These are phyloP conservation scores for Myopa testacea DNA, from an alignment of 2,888 invertebrate genomes.

Conservation along the genomic window DNA sequence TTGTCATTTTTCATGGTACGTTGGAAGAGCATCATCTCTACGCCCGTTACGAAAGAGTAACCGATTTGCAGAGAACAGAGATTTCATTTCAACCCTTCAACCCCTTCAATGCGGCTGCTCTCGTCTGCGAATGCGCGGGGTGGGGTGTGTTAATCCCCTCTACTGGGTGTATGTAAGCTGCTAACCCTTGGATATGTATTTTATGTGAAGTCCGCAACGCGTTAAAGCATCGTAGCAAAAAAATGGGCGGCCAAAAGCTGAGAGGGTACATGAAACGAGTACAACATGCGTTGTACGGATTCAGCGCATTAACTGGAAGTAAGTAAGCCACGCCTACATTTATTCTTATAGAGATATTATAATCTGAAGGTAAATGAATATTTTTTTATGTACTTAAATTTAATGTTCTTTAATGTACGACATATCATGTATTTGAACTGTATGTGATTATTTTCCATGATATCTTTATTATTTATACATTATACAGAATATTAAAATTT, in stretches of 20 bases:
- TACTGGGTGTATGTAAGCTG: not conserved
- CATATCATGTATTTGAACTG: too few species aligned
- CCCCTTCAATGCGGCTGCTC: slow-evolving; percentile 38
- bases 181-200: not conserved
- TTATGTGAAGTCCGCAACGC: too few species aligned
- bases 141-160: not conserved
- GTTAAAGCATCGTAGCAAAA: too few species aligned
- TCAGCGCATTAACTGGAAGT: slow-evolving; percentile 10
- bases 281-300: not conserved
- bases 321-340: not conserved
- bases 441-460: too few species aligned
- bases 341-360: too few species aligned
- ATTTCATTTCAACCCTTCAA: slow-evolving; percentile 5
- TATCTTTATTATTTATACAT: too few species aligned
- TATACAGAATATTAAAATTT: too few species aligned
- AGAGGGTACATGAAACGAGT: not conserved
- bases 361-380: too few species aligned
- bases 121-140: not conserved
- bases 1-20: too few species aligned
- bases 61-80: not conserved
- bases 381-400: too few species aligned
- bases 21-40: not conserved
- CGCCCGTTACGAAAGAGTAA: not conserved
- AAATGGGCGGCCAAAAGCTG: not conserved
- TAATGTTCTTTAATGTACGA: too few species aligned